Base-by-base conservation (phyloP, 2,113 vertebrate species). In the Irena cyanogastra region DNA sequence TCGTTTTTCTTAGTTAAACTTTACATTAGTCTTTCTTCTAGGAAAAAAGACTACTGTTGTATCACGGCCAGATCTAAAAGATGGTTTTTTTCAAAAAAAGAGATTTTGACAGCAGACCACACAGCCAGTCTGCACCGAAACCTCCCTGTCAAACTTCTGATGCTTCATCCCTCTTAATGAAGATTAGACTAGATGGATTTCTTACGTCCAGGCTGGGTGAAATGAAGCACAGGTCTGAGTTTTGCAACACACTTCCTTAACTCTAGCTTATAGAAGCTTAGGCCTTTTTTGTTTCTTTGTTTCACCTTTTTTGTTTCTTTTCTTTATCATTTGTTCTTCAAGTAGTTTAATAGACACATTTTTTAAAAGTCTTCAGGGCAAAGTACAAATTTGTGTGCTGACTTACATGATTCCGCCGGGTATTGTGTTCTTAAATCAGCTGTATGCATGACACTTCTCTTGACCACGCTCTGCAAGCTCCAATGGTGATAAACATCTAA, bases 381-480 rank as follows among this genome's bases (percentile, higher is more conserved):
- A 79, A 91, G 13, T 3, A 47, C 3, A 41, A 54, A 42, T 50
- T 53, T 16, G 15, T 63, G 47, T 11, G 33, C n/a, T 76, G 33
- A 41, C 18, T 71, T 49, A 41, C 16, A 37, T 33, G 9, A 37
- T 72, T 37, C 22, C 41, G 31, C 9, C 28, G 9, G 7, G 5
- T 42, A 28, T n/a, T 2, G 0, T 57, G 21, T 44, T 84, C 16
- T 33, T 68, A 64, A 75, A 75, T 60, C 44, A 75, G 26, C 24
- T 52, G 7, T 16, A 19, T 6, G 11, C 18, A 22, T 18, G 11
- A 28, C 19, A 24, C 23, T 79, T 83, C 44, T 71, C 74, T 41
- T 75, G 35, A 56, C 35, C 49, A n/a, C 0, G 0, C 16, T 54
- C 11, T 54, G 53, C 16, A 56, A 78, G 10, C 35, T 68, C 14